Conservation (phyloP, 2,113 vertebrate genomes). For the Ptychochromis oligacanthus region DNA sequence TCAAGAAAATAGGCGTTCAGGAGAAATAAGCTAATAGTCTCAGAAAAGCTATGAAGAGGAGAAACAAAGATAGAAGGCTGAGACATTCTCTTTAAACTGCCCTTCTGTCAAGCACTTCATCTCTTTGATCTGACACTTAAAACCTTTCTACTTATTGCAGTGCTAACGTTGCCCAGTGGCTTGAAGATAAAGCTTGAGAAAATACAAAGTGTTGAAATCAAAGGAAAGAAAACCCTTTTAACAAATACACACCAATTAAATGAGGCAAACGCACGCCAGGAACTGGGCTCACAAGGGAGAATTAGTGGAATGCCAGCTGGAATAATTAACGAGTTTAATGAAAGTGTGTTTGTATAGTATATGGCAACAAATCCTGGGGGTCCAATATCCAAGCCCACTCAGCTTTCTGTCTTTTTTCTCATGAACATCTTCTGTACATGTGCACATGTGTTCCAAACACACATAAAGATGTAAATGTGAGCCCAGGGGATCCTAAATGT, state of each 20-base stretch:
- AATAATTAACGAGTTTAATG: constrained; percentile 27
- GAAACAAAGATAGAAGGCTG: background rate
- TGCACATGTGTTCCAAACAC: background rate
- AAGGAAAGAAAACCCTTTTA: constrained; percentile 26
- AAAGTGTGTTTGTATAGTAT: background rate
- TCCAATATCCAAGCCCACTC: background rate
- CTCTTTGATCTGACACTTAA: constrained; percentile 1
- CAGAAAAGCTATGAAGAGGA: background rate
- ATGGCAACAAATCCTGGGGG: background rate
- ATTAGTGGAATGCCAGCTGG: constrained; percentile 35
- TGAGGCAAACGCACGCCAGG: background rate
- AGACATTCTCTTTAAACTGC: background rate
- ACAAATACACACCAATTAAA: constrained; percentile 4
- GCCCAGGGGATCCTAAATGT: background rate
- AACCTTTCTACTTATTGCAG: background rate
- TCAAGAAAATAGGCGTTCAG: background rate
- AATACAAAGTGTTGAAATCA: background rate
- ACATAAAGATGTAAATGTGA: background rate
- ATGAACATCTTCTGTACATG: background rate
- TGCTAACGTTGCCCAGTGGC: background rate
- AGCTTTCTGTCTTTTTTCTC: background rate
- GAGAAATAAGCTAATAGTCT: background rate
- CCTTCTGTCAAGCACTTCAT: background rate
- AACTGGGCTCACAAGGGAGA: background rate
- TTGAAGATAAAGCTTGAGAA: background rate